Base-by-base conservation (phyloP, 2,888 invertebrate genomes). In the Epinotia demarniana region DNA sequence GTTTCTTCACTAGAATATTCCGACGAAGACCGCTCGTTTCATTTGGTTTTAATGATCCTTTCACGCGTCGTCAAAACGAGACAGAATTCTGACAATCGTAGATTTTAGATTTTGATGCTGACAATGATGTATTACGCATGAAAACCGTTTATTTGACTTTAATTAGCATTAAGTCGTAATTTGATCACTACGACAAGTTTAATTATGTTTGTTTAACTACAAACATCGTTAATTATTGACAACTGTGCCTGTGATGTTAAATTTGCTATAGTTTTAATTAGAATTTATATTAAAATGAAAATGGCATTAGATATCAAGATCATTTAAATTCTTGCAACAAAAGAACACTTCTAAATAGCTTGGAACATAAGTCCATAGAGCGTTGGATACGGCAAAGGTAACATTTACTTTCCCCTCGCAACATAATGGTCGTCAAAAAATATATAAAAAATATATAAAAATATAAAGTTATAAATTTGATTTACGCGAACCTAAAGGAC, bases 401-500 rank as follows among this genome's bases (percentile, higher is more conserved):
- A 61, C 46, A 75, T 71, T 61, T 67, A 72, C 75, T 67, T 70
- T 58, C 33, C 58, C 66, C 55, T 70, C 55, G 71, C 66, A 62
- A 72, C 61, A 75, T 75, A 75, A 75, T 75, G 75, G 75, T 62
- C 71, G 75, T 75, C 75, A 72, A 75, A 75, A 74, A 75, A 62
- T 33, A 75, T n/a, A n/a, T n/a, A n/a, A n/a, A n/a, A n/a, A n/a
- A n/a, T n/a, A n/a, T n/a, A n/a, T n/a, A n/a, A n/a, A n/a, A n/a
- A n/a, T n/a, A 75, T 75, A 75, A 72, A 75, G 75, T 72, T 75
- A 71, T 75, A 75, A 75, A 75, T 67, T 72, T 67, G 75, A 75
- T 75, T 75, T 75, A 75, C 75, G 71, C 72, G 75, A 72, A 71
- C 72, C 72, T 75, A 75, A 67, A 75, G 75, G 61, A 75, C 72